Evolutionary conservation across 1,140 invertebrate species (phyloP).

Genomic region (Lithobius niger): DNA sequence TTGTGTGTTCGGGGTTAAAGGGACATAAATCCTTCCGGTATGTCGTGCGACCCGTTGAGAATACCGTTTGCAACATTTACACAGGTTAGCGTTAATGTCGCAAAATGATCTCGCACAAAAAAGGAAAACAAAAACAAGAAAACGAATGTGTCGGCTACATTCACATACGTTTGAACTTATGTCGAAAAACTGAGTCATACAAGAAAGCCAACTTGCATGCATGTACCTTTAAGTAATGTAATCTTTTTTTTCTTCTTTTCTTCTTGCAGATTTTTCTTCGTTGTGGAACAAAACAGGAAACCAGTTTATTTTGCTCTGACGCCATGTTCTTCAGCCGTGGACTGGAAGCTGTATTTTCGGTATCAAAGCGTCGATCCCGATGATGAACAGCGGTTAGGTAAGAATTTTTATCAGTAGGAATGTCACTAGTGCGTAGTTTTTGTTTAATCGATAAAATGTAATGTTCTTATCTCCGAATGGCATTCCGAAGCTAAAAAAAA

Average conservation of each 20-base stretch:
- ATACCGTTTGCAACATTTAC: too few species aligned
- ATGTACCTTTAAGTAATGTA: too few species aligned
- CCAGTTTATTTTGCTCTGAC: conserved; percentile 19
- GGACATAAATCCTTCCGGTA: too few species aligned
- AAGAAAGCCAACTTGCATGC: neutral
- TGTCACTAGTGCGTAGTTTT: neutral
- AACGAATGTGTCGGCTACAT: too few species aligned
- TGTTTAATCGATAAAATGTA: neutral
- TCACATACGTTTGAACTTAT: too few species aligned
- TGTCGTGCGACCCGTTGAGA: too few species aligned
- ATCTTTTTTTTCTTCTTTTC: neutral
- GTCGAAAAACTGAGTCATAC: too few species aligned
- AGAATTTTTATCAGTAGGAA: neutral
- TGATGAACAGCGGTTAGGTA: neutral
- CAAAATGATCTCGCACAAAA: too few species aligned
- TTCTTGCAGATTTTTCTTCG: conserved; percentile 15
- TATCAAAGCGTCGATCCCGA: neutral
- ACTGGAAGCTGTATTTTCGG: conserved; percentile 15
- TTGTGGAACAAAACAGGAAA: conserved; percentile 12
- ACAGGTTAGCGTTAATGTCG: too few species aligned
- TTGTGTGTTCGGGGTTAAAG: too few species aligned
- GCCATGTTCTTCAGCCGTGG: conserved; percentile 16
- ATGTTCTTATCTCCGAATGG: neutral
- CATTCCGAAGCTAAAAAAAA: neutral
- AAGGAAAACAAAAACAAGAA: too few species aligned